Base-by-base conservation (phyloP, 1,140 invertebrate genomes). In the Melitaea cinxia region DNA sequence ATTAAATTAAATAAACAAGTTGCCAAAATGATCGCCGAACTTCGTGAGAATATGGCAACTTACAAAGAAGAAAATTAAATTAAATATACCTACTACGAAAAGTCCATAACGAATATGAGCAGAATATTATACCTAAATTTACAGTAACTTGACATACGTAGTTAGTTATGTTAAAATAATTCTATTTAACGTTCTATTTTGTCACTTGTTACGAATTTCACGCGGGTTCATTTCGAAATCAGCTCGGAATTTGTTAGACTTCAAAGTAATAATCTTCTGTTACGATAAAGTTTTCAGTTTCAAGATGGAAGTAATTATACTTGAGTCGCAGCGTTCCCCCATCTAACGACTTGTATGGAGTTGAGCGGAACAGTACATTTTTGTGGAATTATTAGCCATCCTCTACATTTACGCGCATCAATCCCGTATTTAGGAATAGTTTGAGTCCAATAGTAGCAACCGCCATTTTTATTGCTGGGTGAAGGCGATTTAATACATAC, bases 221-320 rank as follows among this genome's bases (percentile, higher is more conserved):
- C 42, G 19, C 42, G 14, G 21, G 42, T 47, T 47, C 42, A 47
- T 47, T 47, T 47, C 21, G 42, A 23, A 47, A 47, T 47, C 23
- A 47, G 14, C 42, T 12, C n/a, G 42, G 23, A 47, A 19, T 45
- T 47, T 23, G 19, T 4, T 14, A 23, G 23, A 23, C 42, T 47
- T 47, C 1, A 47, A 47, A 17, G 42, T 47, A 47, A 47, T 47
- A 47, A 47, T 47, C 42, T 23, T 47, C 19, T 23, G 42, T 47
- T 47, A 47, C 42, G 42, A 12, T 47, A 47, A 47, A 47, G 17
- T 47, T 47, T 47, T 47, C 42, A 23, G 42, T 42, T 42, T 42
- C 42, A 47, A 47, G 42, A 23, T 14, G 21, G 19, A n/a, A 19
- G n/a, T 47, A 47, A 47, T 47, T 47, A 47, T 23, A 23, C 21